Percentiles rank a stretch among this genome's conserved stretches.
Conservation (phyloP, 1,140 invertebrate genomes). For the Goniozus legneri region DNA sequence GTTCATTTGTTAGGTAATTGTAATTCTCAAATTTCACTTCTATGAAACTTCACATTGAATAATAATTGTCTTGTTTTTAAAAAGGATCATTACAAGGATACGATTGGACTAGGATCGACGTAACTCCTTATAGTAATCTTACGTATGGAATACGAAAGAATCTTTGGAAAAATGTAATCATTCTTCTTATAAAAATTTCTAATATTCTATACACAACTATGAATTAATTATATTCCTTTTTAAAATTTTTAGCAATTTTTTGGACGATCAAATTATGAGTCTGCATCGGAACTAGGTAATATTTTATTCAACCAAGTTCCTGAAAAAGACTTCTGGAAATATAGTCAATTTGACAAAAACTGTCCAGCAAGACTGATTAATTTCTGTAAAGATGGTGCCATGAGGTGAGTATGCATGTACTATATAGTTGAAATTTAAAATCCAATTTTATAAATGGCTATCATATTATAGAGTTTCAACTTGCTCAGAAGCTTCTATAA, state of each 20-base stretch:
- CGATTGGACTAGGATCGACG: constrained; percentile 59
- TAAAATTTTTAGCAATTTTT: constrained; percentile 55
- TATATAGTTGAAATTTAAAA: constrained; percentile 16
- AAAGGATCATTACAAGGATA: constrained; percentile 58
- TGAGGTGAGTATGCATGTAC: constrained; percentile 32
- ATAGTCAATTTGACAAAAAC: constrained; percentile 54
- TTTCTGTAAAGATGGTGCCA: constrained; percentile 53
- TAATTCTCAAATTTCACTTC: too few relatives aligned
- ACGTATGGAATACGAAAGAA: constrained; percentile 59
- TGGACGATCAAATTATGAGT: constrained; percentile 52
- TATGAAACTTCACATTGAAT: neutral
- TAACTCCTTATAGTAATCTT: constrained; percentile 56
- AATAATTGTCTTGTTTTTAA: constrained; percentile 6
- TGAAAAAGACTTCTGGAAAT: constrained; percentile 53
- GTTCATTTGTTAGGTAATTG: constrained; percentile 59
- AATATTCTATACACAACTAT: too few relatives aligned
- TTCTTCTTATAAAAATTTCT: constrained; percentile 14
- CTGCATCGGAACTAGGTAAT: constrained; percentile 51
- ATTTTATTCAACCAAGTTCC: constrained; percentile 51
- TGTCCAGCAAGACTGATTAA: constrained; percentile 55
- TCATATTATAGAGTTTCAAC: constrained; percentile 47
- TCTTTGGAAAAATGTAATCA: constrained; percentile 56
- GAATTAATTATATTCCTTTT: too few relatives aligned
- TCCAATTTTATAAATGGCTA: neutral
- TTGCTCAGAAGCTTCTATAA: constrained; percentile 57